Base-by-base conservation (phyloP, 2,113 vertebrate genomes). In the Irena cyanogastra region DNA sequence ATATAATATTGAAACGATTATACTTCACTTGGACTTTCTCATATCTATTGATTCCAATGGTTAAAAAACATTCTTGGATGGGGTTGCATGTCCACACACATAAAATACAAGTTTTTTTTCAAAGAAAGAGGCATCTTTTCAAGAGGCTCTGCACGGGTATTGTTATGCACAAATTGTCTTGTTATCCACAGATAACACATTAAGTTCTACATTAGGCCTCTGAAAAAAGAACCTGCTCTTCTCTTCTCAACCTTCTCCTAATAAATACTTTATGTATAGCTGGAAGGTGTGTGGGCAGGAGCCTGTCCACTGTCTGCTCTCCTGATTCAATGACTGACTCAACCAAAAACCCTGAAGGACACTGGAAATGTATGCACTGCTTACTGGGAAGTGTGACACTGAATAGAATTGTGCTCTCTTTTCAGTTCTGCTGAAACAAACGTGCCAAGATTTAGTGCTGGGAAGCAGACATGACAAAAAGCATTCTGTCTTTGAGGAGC, bases 181-280 rank as follows among this genome's bases (percentile, higher is more conserved):
- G 19, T 63, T 97, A 82, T n/a, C 45, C 72, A 72, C 28, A 72
- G 45, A 56, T 28, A 87, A 61, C 13, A 39, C 26, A 63, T 54
- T 30, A 50, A 63, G 16, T 42, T 94, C 53, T 78, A 90, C 66
- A 61, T 71, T 56, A 94, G 63, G 85, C 44, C n/a, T 82, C 45
- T 85, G 77, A 30, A 95, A 94, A 94, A 91, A 89, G 52, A 87
- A 69, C 24, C 8, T 37, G 24, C 49, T 95, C 71, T 88, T 93
- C 50, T 78, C 69, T 79, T 80, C 94, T 83, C 92, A 74, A 50
- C 53, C 93, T 92, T 57, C 26, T 30, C 78, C 39, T 90, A 69
- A 96, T 96, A 94, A 97, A 96, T 95, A 92, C 77, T 96, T 96
- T 13, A 94, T 86, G 24, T 30, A 14, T 80, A 37, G 78, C 78